Evolutionary conservation across 2,797 vertebrate species (phyloP).

Genomic region (Myoxocephalus aenaeus): DNA sequence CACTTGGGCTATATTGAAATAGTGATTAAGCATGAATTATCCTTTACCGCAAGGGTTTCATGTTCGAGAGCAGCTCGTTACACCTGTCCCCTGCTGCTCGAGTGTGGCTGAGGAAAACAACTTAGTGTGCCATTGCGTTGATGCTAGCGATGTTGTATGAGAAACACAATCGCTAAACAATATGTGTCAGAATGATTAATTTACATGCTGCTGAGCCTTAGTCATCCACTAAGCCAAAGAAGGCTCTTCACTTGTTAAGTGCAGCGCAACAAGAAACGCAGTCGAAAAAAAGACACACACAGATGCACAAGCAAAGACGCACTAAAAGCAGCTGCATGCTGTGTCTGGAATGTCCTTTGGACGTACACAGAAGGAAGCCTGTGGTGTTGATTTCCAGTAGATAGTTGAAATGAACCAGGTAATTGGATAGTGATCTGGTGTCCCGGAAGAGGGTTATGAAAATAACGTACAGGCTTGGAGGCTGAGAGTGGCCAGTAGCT

Average conservation of each 20-base stretch:
- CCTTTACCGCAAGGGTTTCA: slow-evolving; percentile 61
- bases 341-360: slow-evolving; percentile 66
- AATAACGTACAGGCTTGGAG: slow-evolving; percentile 49
- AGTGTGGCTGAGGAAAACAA: slow-evolving; percentile 52
- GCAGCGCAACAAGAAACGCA: slow-evolving; percentile 46
- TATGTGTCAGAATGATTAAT: slow-evolving; percentile 65
- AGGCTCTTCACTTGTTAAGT: slow-evolving; percentile 64
- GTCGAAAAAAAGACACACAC: slow-evolving; percentile 35
- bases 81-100: slow-evolving; percentile 72
- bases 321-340: slow-evolving; percentile 67
- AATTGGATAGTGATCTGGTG: slow-evolving; percentile 73
- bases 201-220: slow-evolving; percentile 37
- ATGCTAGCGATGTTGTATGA: slow-evolving; percentile 37
- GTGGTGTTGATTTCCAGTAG: slow-evolving; percentile 73
- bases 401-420: slow-evolving; percentile 64
- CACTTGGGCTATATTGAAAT: slow-evolving; percentile 47
- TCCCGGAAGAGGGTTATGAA: slow-evolving; percentile 66
- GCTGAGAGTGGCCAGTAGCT: slow-evolving; percentile 33
- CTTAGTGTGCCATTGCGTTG: slow-evolving; percentile 42
- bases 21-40: slow-evolving; percentile 58
- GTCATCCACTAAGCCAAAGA: slow-evolving; percentile 50
- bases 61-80: slow-evolving; percentile 50
- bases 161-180: slow-evolving; percentile 65
- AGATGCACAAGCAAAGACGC: slow-evolving; percentile 24
- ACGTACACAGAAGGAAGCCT: slow-evolving; percentile 45